Base-by-base conservation (phyloP, 2,888 invertebrate genomes). In the Drosophila paranaensis region DNA sequence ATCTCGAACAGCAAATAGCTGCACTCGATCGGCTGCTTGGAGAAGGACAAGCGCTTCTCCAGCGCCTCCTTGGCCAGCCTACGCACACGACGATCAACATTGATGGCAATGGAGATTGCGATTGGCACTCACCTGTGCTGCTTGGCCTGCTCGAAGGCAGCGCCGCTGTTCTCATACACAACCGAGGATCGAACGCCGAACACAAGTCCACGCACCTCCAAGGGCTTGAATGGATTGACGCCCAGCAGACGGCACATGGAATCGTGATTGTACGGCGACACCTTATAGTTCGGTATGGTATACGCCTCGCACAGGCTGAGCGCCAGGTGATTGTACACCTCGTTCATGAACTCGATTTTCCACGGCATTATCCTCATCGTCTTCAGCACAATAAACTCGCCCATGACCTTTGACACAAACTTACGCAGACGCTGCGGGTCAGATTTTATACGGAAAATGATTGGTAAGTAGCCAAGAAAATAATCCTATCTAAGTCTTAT, bases 311-410 rank as follows among this genome's bases (percentile, higher is more conserved):
- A 76, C 13, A 78, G 27, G 4, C 88, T 83, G 46, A 89, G 25
- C 1, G 74, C 90, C 60, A 90, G 10, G 25, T 82, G 61, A 35
- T 90, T 89, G 55, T 82, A 90, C 5, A 90, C 90, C 74, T 89
- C 88, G 53, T 88, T 86, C 60, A 77, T 77, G 46, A 89, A 89
- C 46, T 86, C 72, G 6, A 65, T 65, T 61, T 88, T 90, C 86
- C 88, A 88, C 1, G 90, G 90, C 83, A 89, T 81, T 16, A 81
- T 40, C 6, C 82, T 76, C 14, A 14, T 65, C 1, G 90, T 90
- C 60, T 89, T 89, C 4, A 89, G 14, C 10, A 73, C 78, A 42
- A 79, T 72, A 39, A 83, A 89, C 6, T 80, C 72, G 25, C 78
- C 80, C 88, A 89, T 90, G 0, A 76, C 73, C 3, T 80, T 81